Evolutionary conservation across 2,888 invertebrate species (phyloP).

Genomic region (Synergus itoensis): DNA sequence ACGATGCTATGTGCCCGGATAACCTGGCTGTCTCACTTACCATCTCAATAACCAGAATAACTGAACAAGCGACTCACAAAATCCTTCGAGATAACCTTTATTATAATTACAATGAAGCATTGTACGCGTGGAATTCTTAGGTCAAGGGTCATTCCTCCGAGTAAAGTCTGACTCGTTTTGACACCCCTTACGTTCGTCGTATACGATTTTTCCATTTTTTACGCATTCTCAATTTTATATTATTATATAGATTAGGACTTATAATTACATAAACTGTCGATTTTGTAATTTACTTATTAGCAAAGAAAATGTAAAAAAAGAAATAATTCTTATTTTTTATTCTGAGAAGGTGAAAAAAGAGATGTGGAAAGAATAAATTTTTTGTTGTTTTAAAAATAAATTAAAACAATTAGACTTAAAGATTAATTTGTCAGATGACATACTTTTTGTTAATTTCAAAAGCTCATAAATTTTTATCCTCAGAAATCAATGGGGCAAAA

Average conservation of each 20-base stretch:
- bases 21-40: slow-evolving; percentile 61
- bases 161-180: slow-evolving; percentile 46
- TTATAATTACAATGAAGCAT: slow-evolving; percentile 75
- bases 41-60: slow-evolving; percentile 70
- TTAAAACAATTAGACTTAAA: slow-evolving; percentile 8
- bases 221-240: slow-evolving; percentile 25
- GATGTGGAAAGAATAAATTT: too few relatives aligned
- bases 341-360: too few relatives aligned
- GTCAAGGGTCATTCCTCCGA: slow-evolving; percentile 63
- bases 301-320: too few relatives aligned
- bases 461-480: not conserved
- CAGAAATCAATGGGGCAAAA: not conserved
- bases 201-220: slow-evolving; percentile 45
- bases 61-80: slow-evolving; percentile 65
- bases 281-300: too few relatives aligned
- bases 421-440: not conserved
- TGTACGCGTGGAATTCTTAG: slow-evolving; percentile 60
- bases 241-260: not conserved
- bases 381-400: not conserved
- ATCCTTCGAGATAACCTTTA: slow-evolving; percentile 73
- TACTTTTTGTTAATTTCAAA: not conserved
- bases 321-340: too few relatives aligned
- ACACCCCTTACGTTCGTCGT: slow-evolving; percentile 33
- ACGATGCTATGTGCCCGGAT: slow-evolving; percentile 46
- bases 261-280: too few relatives aligned